A percentile compares a stretch with the other conserved stretches of the same genome.
Conservation (phyloP, 2,888 invertebrate genomes). For the Rhogogaster chlorosoma region DNA sequence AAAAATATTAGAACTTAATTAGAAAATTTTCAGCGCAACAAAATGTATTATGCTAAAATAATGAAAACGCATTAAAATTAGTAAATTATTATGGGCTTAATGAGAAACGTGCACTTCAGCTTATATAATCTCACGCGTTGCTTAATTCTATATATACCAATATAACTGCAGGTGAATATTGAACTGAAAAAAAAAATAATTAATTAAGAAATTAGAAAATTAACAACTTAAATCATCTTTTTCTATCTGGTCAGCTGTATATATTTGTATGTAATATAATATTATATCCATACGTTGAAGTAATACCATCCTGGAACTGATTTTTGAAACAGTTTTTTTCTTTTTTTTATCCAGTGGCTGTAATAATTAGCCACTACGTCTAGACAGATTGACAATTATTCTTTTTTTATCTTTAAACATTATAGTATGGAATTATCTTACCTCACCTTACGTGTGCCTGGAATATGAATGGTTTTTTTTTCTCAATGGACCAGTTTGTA, state of each 20-base stretch:
- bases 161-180: not conserved
- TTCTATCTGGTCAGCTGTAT: not conserved
- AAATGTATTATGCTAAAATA: not conserved
- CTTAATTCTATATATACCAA: not conserved
- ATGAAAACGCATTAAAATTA: not conserved
- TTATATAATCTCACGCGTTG: not conserved
- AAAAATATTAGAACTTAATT: too few relatives aligned
- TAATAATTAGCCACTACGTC: not conserved
- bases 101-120: slow-evolving; percentile 18
- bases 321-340: not conserved
- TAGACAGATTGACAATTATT: not conserved
- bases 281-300: not conserved
- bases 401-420: not conserved
- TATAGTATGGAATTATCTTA: not conserved
- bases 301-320: not conserved
- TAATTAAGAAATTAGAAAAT: not conserved
- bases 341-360: not conserved
- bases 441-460: not conserved
- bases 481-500: not conserved
- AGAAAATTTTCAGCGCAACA: not conserved
- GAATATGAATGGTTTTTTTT: not conserved
- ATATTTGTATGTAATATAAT: not conserved
- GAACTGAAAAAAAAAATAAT: not conserved
- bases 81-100: not conserved
- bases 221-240: not conserved